Conservation (phyloP, 2,113 vertebrate genomes). For the Podiceps cristatus region DNA sequence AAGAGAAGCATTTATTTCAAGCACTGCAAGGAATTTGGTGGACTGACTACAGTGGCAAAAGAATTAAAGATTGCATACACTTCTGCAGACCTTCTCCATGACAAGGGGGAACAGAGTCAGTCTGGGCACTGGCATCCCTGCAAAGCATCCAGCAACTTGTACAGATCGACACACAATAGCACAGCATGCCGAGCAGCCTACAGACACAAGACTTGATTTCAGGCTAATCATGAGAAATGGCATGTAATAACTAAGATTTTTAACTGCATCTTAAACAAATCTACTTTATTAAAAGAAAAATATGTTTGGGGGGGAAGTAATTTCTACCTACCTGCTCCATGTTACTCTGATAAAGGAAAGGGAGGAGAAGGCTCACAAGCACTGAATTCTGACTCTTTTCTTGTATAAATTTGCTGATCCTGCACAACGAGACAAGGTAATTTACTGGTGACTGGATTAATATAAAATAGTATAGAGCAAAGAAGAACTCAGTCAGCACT, state of each 20-base stretch:
- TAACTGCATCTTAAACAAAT: neutral
- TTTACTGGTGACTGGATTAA: neutral
- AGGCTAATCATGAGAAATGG: neutral
- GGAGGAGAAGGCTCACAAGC: constrained; percentile 88
- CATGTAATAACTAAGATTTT: neutral
- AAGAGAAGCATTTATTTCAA: neutral
- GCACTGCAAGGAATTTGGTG: neutral
- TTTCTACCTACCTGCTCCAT: constrained; percentile 81
- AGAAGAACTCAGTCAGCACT: neutral
- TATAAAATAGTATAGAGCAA: neutral
- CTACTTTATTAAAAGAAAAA: neutral
- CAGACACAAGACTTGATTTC: neutral
- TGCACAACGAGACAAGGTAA: constrained; percentile 46
- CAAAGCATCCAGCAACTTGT: neutral
- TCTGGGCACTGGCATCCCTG: neutral
- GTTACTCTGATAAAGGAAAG: constrained; percentile 86
- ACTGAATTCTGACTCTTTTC: constrained; percentile 90
- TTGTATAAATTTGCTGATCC: constrained; percentile 92
- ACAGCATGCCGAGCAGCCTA: accelerated
- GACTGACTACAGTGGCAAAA: neutral
- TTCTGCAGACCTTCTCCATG: neutral
- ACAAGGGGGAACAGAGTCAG: neutral
- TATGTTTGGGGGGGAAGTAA: neutral
- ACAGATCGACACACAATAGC: accelerated
- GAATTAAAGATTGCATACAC: neutral